These are phyloP conservation scores for Salvator merianae DNA, from an alignment of 2,113 vertebrate species.

Conservation along the genomic window DNA sequence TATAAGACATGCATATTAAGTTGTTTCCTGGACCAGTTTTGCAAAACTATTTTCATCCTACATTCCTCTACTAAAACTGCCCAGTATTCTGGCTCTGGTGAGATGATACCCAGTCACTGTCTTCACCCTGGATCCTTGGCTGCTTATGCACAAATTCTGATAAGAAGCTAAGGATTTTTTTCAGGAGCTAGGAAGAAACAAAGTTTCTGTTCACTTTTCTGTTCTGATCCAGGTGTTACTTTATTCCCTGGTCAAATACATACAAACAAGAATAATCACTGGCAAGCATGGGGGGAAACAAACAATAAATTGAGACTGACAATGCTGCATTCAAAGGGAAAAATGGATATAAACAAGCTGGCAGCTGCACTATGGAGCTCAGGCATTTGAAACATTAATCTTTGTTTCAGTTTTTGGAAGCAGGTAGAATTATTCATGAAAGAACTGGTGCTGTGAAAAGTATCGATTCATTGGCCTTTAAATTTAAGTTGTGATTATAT, in stretches of 20 bases:
- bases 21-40: background rate
- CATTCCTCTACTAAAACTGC: background rate
- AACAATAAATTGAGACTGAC: slow-evolving; percentile 1
- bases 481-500: background rate
- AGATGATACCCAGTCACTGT: no score
- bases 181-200: background rate
- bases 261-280: background rate
- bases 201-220: background rate
- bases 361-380: background rate
- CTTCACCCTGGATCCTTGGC: background rate
- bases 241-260: background rate
- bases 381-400: slow-evolving; percentile 24
- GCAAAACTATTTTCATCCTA: background rate
- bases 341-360: slow-evolving; percentile 4
- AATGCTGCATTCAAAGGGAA: background rate
- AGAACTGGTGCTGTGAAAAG: background rate
- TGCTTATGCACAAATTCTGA: background rate
- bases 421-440: slow-evolving; percentile 16
- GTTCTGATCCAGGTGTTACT: background rate
- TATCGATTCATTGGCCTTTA: background rate
- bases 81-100: background rate
- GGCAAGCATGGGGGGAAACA: background rate
- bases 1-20: background rate
- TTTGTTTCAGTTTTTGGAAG: slow-evolving; percentile 6
- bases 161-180: background rate